phyloP scores from a whole-genome alignment of 2,113 vertebrate genomes.

The Protobothrops flavoviridis region DNA sequence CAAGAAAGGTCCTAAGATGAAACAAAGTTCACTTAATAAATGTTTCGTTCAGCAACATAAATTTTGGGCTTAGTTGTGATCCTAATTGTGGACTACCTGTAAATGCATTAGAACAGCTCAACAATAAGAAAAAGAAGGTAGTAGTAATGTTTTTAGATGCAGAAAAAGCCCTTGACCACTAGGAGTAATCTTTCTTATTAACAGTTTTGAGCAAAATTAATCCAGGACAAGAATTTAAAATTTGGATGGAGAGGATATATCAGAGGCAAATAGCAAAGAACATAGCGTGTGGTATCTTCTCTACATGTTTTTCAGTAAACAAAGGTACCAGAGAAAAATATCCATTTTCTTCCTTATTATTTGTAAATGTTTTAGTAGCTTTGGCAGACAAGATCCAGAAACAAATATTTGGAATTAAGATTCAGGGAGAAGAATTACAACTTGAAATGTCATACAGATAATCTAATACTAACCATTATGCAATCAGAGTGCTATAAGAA shows the following conservation, averaged over 20 bases:
- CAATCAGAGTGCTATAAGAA: background rate
- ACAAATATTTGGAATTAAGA: background rate
- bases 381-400: background rate
- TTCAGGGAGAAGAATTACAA: background rate
- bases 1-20: background rate
- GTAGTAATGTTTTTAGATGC: background rate
- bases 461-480: background rate
- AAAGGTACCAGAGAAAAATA: background rate
- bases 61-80: background rate
- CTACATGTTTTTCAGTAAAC: background rate
- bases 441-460: background rate
- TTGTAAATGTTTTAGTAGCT: background rate
- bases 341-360: background rate
- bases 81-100: background rate
- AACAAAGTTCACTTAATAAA: background rate
- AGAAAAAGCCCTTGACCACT: background rate
- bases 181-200: background rate
- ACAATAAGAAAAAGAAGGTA: background rate
- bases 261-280: background rate
- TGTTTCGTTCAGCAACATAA: background rate
- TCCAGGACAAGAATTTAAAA: background rate
- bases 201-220: background rate
- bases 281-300: background rate
- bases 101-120: background rate
- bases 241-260: background rate